phyloP scores from a whole-genome alignment of 2,113 vertebrate species.

The Prionailurus viverrinus region DNA sequence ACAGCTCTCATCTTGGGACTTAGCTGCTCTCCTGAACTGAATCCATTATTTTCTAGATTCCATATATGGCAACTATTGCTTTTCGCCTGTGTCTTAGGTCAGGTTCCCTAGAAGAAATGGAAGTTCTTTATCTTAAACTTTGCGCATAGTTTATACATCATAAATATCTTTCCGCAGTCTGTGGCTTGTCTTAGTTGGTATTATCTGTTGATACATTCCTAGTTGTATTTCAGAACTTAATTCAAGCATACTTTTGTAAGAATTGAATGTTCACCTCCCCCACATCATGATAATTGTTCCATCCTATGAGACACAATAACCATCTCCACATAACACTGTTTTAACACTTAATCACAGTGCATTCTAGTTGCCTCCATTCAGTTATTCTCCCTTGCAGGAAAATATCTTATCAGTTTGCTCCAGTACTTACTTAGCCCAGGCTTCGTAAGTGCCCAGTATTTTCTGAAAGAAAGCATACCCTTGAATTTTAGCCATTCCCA shows the following conservation, averaged over 20 bases:
- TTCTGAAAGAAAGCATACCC: constrained; percentile 4
- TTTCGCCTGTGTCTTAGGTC: not conserved
- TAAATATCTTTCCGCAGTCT: not conserved
- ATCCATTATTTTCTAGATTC: not conserved
- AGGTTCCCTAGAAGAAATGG: not conserved
- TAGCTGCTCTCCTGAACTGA: not conserved
- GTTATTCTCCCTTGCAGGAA: not conserved
- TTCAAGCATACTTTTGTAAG: not conserved
- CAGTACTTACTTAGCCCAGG: not conserved
- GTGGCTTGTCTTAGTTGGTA: not conserved
- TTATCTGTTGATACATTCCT: not conserved
- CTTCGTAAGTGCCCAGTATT: not conserved
- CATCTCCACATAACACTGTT: not conserved
- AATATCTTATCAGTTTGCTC: not conserved
- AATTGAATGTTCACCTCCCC: not conserved
- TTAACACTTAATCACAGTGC: not conserved
- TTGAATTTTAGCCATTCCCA: not conserved
- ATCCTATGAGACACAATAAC: not conserved
- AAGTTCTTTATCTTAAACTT: constrained; percentile 4
- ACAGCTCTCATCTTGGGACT: not conserved
- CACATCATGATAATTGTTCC: not conserved
- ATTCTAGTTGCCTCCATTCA: not conserved
- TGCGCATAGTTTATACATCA: not conserved
- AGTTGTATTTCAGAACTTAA: not conserved
- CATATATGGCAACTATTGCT: not conserved